Evolutionary conservation across 2,113 vertebrate genomes (phyloP), one percentile per base, ranked within the genome.

Genomic region (Scomber scombrus): DNA sequence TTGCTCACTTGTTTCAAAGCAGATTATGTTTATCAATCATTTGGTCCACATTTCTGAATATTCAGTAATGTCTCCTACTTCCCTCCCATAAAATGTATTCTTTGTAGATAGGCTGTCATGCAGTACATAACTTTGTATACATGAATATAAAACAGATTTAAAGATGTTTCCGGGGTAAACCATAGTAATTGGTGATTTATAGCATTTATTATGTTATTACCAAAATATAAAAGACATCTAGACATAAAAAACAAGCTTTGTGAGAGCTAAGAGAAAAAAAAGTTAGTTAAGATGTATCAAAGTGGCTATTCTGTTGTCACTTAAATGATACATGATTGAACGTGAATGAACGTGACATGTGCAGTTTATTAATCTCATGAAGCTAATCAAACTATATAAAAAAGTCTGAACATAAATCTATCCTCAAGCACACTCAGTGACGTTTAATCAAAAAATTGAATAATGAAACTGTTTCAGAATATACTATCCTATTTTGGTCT

Each of bases 1-100:
- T 77, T 29, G 1, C 45, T 43, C 56, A 65, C 78, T 87, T 73
- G 65, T 87, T 86, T 71, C 65, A 69, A 65, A 82, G 51, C 46
- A 73, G 63, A 29, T 4, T 26, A 14, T 47, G 23, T 62, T 21
- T 11, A 26, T 57, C 18, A 40, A 19, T 43, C 49, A n/a, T 54
- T 64, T 65, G 14, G 26, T 65, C 47, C 9, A 18, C 5, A 29
- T 16, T 57, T 46, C 4, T 31, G 6, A 63, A 40, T 55, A 50
- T 62, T 54, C 14, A 67, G 10, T 3, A 5, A 12, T 45, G 46
- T 66, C 16, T 55, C 56, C 7, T 49, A 10, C 52, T 12, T 50
- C 3, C 6, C 13, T 40, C 43, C 9, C 5, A 58, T 18, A 23
- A 18, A 34, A 49, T 23, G 7, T 18, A 14, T 26, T 58, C 46